phyloP scores from a whole-genome alignment of 2,113 vertebrate genomes.

The Bos indicus region DNA sequence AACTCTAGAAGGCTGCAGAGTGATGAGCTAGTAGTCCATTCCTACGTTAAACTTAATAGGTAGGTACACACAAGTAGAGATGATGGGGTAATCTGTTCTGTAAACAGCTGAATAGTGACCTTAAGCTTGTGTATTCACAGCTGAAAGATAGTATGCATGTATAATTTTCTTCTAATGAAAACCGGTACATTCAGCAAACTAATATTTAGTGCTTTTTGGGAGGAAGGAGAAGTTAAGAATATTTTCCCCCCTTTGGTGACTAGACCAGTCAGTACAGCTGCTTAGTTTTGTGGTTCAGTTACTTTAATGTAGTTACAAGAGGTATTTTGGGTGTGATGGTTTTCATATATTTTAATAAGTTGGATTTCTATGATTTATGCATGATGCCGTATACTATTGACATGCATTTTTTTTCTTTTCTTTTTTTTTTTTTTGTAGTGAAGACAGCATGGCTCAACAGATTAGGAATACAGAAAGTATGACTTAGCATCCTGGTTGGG shows the following conservation, averaged over 20 bases:
- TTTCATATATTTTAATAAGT: conserved; percentile 38
- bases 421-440: not conserved
- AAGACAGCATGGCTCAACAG: conserved; percentile 35
- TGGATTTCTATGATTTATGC: conserved; percentile 7
- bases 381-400: not conserved
- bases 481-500: conserved; percentile 14
- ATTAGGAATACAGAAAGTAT: not conserved
- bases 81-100: not conserved
- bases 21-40: not conserved
- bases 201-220: not conserved
- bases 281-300: conserved; percentile 2
- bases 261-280: not conserved
- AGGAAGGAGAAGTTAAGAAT: not conserved
- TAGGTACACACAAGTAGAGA: not conserved
- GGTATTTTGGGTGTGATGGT: not conserved
- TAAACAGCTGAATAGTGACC: conserved; percentile 20
- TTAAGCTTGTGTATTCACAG: conserved; percentile 24
- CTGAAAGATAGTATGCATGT: not conserved
- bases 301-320: not conserved
- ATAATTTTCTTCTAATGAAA: conserved; percentile 21
- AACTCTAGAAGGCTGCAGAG: not conserved
- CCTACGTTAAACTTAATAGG: not conserved
- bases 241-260: not conserved
- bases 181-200: not conserved
- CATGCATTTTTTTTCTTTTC: not conserved